These are phyloP conservation scores for Archips xylosteana DNA, from an alignment of 2,888 invertebrate species.

Conservation along the genomic window DNA sequence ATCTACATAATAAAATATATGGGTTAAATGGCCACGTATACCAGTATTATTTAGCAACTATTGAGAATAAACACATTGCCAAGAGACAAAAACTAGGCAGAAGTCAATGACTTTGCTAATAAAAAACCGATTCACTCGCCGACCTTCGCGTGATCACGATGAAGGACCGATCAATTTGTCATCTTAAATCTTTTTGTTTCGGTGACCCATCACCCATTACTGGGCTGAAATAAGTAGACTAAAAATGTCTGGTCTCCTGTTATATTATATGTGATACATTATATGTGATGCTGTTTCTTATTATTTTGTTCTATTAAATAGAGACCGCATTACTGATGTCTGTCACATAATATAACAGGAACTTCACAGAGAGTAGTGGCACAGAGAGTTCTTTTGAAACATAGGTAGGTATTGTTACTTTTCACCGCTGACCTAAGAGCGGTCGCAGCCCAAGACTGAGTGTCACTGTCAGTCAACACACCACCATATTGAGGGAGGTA, in stretches of 20 bases:
- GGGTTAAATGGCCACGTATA: background rate
- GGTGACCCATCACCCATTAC: background rate
- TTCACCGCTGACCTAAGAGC: too few species aligned
- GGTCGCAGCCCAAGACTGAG: too few species aligned
- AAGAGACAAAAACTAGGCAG: conserved; percentile 11
- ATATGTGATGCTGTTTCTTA: too few species aligned
- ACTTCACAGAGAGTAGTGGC: too few species aligned
- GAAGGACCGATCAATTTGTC: background rate
- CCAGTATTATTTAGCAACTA: background rate
- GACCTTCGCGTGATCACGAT: conserved; percentile 10
- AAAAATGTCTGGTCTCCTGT: too few species aligned
- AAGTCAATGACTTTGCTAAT: conserved; percentile 21
- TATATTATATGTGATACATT: background rate
- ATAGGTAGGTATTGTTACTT: too few species aligned
- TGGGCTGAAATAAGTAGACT: background rate
- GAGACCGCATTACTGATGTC: too few species aligned
- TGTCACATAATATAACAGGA: too few species aligned
- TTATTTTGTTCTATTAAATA: too few species aligned
- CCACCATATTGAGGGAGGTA: too few species aligned
- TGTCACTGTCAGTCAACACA: too few species aligned
- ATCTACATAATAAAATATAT: background rate
- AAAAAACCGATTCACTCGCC: background rate
- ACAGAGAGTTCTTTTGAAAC: too few species aligned
- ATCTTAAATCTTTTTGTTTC: background rate
- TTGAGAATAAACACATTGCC: conserved; percentile 5